Base-by-base conservation (phyloP, 2,797 vertebrate genomes). In the Synanceia verrucosa region DNA sequence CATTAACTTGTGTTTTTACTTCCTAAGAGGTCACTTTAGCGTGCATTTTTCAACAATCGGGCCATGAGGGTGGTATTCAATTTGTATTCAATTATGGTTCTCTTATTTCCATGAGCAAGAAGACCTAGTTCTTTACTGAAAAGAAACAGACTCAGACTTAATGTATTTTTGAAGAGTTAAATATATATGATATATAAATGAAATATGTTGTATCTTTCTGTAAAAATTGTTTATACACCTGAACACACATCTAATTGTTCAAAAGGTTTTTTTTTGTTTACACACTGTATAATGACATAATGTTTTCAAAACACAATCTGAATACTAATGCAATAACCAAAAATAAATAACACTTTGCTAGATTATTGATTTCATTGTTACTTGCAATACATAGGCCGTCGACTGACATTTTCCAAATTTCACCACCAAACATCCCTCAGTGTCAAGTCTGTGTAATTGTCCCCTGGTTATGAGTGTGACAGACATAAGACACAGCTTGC, bases 401-500 rank as follows among this genome's bases (percentile, higher is more conserved):
- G 18, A 8, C 10, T 26, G 12, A 34, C 21, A 65, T n/a, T n/a
- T n/a, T n/a, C 53, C 9, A 28, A 43, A 51, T 24, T 43, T 28
- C 13, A 52, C 37, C 28, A 41, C n/a, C n/a, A 56, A 48, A 37
- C 18, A 50, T 21, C 14, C 4, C 19, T 21, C 3, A 52, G 0
- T 29, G 37, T 52, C 7, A 14, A 19, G 3, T 60, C 16, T 47
- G 61, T 43, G 31, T 39, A 51, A 51, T 39, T 53, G 47, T 11
- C 29, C 47, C n/a, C 23, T 37, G 23, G 9, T 50, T 52, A 11
- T 9, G n/a, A 60, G 47, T 39, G 41, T 39, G 37, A 46, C 31
- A 9, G 18, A 33, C 26, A 36, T 58, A 52, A 43, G 28, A 62
- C 34, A 26, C 50, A 60, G 55, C 59, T 65, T 52, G 18, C 51